These are phyloP conservation scores for Calameuta filiformis DNA, from an alignment of 2,888 invertebrate genomes.

Conservation along the genomic window DNA sequence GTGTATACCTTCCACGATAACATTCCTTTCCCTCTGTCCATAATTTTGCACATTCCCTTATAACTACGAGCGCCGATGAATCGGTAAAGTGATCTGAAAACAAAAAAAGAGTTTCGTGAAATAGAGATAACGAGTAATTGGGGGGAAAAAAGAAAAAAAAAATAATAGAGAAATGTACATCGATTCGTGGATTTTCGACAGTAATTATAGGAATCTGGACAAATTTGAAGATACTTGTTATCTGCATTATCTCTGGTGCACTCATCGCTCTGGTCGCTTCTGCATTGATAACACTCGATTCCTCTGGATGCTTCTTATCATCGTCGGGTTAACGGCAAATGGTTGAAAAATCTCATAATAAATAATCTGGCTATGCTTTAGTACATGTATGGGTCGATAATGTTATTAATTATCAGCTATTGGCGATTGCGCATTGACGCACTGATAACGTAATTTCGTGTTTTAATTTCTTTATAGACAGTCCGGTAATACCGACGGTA, in stretches of 20 bases:
- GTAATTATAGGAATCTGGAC: constrained; percentile 36
- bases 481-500: no score
- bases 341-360: not conserved
- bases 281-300: constrained; percentile 49
- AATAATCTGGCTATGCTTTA: not conserved
- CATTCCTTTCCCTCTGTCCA: constrained; percentile 34
- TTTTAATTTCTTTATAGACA: no score
- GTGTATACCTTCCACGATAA: constrained; percentile 45
- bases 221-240: constrained; percentile 37
- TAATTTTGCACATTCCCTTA: constrained; percentile 46
- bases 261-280: constrained; percentile 35
- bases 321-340: no score
- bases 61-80: constrained; percentile 31
- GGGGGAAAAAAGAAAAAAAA: not conserved
- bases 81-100: constrained; percentile 48
- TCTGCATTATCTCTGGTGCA: constrained; percentile 36
- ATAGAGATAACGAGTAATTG: not conserved
- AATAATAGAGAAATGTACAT: not conserved
- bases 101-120: not conserved
- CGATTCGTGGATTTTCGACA: constrained; percentile 42
- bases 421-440: no score
- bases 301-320: constrained; percentile 35
- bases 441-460: no score
- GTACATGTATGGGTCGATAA: no score
- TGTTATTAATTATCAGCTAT: no score